Evolutionary conservation across 1,140 invertebrate species (phyloP).

Genomic region (Neuroterus valhalla): DNA sequence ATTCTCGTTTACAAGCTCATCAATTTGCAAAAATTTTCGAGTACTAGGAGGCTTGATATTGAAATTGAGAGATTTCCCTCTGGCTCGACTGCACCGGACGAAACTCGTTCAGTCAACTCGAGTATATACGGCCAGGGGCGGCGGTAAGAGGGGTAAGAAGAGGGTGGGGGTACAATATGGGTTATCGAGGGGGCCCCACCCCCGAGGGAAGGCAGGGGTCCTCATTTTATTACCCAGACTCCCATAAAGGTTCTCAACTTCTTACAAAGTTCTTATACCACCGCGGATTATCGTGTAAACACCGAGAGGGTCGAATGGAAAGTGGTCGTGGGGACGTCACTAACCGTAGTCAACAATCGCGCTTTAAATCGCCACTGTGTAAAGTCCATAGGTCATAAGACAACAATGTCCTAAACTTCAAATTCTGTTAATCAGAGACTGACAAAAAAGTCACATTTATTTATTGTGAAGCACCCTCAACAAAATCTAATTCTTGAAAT

Average conservation of each 20-base stretch:
- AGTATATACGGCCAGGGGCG: slow-evolving; percentile 74
- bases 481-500: no score
- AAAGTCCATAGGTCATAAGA: background rate
- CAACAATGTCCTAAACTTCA: background rate
- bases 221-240: slow-evolving; percentile 74
- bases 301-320: slow-evolving; percentile 41
- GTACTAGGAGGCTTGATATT: slow-evolving; percentile 41
- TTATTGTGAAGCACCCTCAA: no score
- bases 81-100: slow-evolving; percentile 63
- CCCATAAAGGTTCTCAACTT: slow-evolving; percentile 70
- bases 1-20: slow-evolving; percentile 55
- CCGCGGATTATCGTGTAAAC: slow-evolving; percentile 55
- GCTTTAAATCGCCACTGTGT: background rate
- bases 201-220: slow-evolving; percentile 71
- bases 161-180: slow-evolving; percentile 73
- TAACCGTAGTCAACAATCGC: slow-evolving; percentile 54
- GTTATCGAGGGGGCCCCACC: slow-evolving; percentile 73
- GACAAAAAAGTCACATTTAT: background rate
- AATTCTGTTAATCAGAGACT: background rate
- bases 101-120: slow-evolving; percentile 68
- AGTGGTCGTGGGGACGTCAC: slow-evolving; percentile 44
- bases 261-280: slow-evolving; percentile 27
- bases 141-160: slow-evolving; percentile 59
- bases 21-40: slow-evolving; percentile 71
- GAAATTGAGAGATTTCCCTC: slow-evolving; percentile 63